Base-by-base conservation (phyloP, 2,888 invertebrate species). In the Buathra laborator region DNA sequence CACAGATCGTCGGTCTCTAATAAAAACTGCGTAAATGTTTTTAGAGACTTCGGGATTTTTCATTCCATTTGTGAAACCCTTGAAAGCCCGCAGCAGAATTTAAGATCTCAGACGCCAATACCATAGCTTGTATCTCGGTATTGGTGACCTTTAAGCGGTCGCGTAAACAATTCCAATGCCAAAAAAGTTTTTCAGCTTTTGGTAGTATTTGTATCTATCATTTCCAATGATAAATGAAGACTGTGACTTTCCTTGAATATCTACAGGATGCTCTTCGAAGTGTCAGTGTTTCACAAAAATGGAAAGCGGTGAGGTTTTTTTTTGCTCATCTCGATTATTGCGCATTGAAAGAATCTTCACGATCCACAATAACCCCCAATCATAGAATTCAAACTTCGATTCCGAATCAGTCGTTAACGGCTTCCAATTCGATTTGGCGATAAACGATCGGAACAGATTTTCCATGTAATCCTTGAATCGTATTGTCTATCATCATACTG, bases 401-500 rank as follows among this genome's bases (percentile, higher is more conserved):
- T n/a, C 12, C n/a, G 12, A 12, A 48, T 1, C 14, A 48, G 3
- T 48, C 48, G 4, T 48, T n/a, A 48, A 48, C 3, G 12, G n/a
- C 48, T 48, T 48, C n/a, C 48, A 12, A 14, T 48, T 48, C 48
- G 48, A 48, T 48, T 48, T 48, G 48, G 14, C n/a, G 48, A 56
- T 56, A 19, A 56, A 16, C 19, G 19, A 56, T 9, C 56, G 16
- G 16, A 19, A 56, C 19, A 6, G 7, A 19, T 56, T 56, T 56
- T 24, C 19, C 56, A 9, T 19, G 56, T 19, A 56, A 16, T 56
- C n/a, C 56, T 3, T 6, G 19, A 56, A 19, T 19, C 19, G 56
- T 16, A 56, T 56, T 16, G 19, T 9, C 19, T 56, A 56, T 56
- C 19, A 29, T 19, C 12, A 56, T 67, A 72, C 66, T 67, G 29